These are phyloP conservation scores for Spatulosminthurus flaviceps DNA, from an alignment of 2,888 invertebrate species.

Conservation along the genomic window DNA sequence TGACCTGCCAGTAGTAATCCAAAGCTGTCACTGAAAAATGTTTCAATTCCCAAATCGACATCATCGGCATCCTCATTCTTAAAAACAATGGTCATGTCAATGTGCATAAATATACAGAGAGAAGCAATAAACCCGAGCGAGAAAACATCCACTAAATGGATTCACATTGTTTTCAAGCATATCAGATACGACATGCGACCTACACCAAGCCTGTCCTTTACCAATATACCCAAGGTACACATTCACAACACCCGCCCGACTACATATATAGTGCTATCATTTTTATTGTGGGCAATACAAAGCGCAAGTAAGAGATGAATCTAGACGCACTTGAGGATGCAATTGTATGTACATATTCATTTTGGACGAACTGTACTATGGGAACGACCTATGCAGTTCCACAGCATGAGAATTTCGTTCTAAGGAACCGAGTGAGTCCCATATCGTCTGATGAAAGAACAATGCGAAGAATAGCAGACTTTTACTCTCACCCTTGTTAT, in stretches of 20 bases:
- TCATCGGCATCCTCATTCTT: not conserved
- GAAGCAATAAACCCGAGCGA: not conserved
- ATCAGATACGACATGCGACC: not conserved
- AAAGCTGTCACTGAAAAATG: constrained; percentile 38
- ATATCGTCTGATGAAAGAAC: not conserved
- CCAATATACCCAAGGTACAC: not conserved
- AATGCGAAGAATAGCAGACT: not conserved
- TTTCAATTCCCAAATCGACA: constrained; percentile 37
- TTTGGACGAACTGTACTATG: too few species aligned
- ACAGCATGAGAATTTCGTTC: too few species aligned
- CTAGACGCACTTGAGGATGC: too few species aligned
- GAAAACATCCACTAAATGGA: constrained; percentile 12
- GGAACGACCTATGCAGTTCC: too few species aligned
- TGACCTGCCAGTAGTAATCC: not conserved
- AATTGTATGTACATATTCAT: too few species aligned
- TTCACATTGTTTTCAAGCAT: constrained; percentile 26
- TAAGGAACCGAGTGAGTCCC: too few species aligned
- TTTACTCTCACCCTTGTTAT: constrained; percentile 9
- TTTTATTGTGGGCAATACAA: too few species aligned
- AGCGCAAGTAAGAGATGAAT: too few species aligned
- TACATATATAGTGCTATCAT: too few species aligned
- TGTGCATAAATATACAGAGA: not conserved
- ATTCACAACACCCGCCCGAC: not conserved
- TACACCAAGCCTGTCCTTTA: not conserved
- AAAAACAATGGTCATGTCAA: too few species aligned